Percentiles rank a stretch among this genome's conserved stretches.
Evolutionary conservation across 2,113 vertebrate genomes (phyloP).

Genomic region (Heliornis fulica): DNA sequence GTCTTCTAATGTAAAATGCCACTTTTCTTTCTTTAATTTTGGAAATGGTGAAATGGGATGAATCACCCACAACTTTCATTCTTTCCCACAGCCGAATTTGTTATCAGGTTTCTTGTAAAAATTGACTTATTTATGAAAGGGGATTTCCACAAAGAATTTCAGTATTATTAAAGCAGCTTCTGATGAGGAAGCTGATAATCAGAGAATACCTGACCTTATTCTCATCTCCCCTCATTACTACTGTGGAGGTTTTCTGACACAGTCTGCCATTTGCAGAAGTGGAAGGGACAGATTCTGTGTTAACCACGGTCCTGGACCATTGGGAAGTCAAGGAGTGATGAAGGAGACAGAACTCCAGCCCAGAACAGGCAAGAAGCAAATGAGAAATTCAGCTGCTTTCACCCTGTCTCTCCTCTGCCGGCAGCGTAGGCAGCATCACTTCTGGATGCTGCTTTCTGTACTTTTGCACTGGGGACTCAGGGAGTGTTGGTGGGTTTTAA

Average conservation of each 20-base stretch:
- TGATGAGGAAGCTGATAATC: not conserved
- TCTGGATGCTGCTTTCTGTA: not conserved
- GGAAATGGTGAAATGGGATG: not conserved
- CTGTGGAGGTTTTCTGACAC: not conserved
- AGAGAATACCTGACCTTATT: not conserved
- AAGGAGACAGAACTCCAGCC: not conserved
- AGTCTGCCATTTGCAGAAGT: not conserved
- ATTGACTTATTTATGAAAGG: not conserved
- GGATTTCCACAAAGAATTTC: not conserved
- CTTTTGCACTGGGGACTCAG: not conserved
- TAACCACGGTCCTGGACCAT: not conserved
- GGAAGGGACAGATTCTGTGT: not conserved
- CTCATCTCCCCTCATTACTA: not conserved
- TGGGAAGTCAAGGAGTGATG: not conserved
- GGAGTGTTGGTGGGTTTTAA: not conserved
- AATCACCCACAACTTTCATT: not conserved
- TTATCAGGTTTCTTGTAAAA: not conserved
- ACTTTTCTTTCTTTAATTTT: not conserved
- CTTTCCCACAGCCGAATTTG: not conserved
- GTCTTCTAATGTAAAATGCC: not conserved
- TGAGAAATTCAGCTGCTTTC: not conserved
- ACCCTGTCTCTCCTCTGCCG: not conserved
- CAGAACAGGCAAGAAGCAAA: not conserved
- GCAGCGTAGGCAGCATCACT: not conserved
- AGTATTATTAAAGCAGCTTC: not conserved